Conservation (phyloP, 2,797 vertebrate species). For the Diplodus puntazzo region DNA sequence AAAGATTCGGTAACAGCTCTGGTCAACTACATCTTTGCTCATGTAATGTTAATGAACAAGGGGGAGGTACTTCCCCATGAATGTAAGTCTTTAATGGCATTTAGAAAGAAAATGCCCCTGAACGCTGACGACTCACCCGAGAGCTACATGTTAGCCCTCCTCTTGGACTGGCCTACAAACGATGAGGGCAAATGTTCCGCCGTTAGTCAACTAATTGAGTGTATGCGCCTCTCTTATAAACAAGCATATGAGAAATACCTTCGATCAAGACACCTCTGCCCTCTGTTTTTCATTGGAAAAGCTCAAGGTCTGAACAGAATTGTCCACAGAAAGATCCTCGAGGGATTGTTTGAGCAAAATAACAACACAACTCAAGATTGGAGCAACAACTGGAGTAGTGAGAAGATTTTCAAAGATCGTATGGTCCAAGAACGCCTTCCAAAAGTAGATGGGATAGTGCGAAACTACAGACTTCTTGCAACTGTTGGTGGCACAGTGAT, state of each 20-base stretch:
- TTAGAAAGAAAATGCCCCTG: neutral
- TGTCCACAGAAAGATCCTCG: conserved; percentile 26
- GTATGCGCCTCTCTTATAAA: neutral
- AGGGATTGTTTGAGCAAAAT: fast-evolving
- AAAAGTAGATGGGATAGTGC: conserved; percentile 26
- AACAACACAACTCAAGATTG: neutral
- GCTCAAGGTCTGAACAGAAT: conserved; percentile 20
- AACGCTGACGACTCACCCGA: conserved; percentile 5
- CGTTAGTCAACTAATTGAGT: neutral
- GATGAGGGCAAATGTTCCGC: neutral
- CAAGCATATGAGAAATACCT: neutral
- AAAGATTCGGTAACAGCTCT: no score
- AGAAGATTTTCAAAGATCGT: conserved; percentile 7
- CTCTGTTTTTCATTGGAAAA: conserved; percentile 51
- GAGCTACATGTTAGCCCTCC: conserved; percentile 26
- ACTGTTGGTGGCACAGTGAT: neutral
- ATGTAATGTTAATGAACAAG: no score
- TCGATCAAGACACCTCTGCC: conserved; percentile 24
- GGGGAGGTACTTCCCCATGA: neutral
- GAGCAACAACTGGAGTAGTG: conserved; percentile 13
- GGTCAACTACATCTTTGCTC: no score
- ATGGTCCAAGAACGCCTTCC: neutral
- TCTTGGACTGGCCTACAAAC: conserved; percentile 30
- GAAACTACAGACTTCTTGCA: conserved; percentile 7
- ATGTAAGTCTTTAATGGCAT: neutral